A percentile compares a stretch with the other conserved stretches of the same genome.
phyloP scores from a whole-genome alignment of 2,797 vertebrate genomes.

The Pipistrellus pipistrellus region DNA sequence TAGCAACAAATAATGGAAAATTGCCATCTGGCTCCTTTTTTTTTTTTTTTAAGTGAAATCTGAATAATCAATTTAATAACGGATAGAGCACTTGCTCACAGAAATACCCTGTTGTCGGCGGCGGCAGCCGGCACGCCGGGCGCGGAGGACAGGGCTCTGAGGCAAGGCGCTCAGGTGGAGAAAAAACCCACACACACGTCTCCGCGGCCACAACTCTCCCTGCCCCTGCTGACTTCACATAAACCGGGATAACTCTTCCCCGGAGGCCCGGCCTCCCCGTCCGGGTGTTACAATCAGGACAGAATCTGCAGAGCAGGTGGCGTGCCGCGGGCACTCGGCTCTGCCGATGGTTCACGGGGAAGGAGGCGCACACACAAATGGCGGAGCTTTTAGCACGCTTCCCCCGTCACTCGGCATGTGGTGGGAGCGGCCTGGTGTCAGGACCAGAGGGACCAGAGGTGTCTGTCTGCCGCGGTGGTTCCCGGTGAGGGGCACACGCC shows the following conservation, averaged over 20 bases:
- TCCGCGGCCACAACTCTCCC: slow-evolving; percentile 69
- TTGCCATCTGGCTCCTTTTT: slow-evolving; percentile 90
- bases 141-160: slow-evolving; percentile 75
- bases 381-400: slow-evolving; percentile 3
- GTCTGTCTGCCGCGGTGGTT: background rate
- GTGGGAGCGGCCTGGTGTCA: slow-evolving; percentile 38
- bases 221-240: slow-evolving; percentile 75
- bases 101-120: slow-evolving; percentile 88
- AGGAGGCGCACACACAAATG: slow-evolving; percentile 26
- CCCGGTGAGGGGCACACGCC: too few relatives aligned
- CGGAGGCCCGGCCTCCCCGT: slow-evolving; percentile 71
- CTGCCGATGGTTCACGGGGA: slow-evolving; percentile 40
- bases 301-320: slow-evolving; percentile 50
- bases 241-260: slow-evolving; percentile 62
- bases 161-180: slow-evolving; percentile 67
- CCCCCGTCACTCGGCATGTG: background rate
- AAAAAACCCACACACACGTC: slow-evolving; percentile 66
- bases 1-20: slow-evolving; percentile 92
- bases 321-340: slow-evolving; percentile 71
- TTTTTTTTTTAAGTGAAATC: slow-evolving; percentile 88
- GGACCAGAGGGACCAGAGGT: background rate
- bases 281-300: slow-evolving; percentile 71
- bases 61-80: slow-evolving; percentile 92
- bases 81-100: slow-evolving; percentile 87
- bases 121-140: slow-evolving; percentile 79